Percentiles rank a stretch among this genome's conserved stretches.
phyloP scores from a whole-genome alignment of 2,113 vertebrate genomes.

The Micronisus gabar region DNA sequence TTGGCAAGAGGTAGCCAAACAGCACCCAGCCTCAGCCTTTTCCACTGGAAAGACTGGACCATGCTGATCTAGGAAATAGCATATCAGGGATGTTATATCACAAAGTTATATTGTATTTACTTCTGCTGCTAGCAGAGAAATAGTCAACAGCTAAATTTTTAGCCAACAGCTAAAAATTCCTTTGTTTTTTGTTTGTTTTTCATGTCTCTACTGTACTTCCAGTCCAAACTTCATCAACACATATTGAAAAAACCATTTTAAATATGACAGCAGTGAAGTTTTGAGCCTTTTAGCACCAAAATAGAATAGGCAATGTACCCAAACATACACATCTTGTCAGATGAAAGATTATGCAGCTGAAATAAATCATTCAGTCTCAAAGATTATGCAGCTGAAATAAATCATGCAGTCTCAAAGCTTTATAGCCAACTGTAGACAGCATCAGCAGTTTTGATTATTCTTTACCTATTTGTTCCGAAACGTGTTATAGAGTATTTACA shows the following conservation, averaged over 20 bases:
- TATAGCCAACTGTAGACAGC: neutral
- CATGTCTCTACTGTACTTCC: neutral
- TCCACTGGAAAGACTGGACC: neutral
- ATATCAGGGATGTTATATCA: neutral
- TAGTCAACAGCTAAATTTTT: neutral
- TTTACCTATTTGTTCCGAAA: neutral
- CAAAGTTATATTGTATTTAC: neutral
- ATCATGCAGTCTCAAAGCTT: neutral
- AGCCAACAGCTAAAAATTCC: neutral
- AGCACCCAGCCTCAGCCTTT: neutral
- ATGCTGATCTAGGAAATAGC: neutral
- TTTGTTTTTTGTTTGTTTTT: neutral
- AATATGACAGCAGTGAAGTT: neutral
- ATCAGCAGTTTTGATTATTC: neutral
- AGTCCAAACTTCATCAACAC: neutral
- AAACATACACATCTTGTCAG: neutral
- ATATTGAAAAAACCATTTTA: neutral
- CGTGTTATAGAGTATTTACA: neutral
- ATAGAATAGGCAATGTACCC: neutral
- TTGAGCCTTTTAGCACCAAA: neutral
- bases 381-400: neutral
- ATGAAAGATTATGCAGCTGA: neutral
- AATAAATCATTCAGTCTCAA: neutral
- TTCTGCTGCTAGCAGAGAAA: neutral
- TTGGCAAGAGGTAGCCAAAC: neutral